These are phyloP conservation scores for Aporrectodea caliginosa DNA, from an alignment of 1,140 invertebrate species.

Conservation along the genomic window DNA sequence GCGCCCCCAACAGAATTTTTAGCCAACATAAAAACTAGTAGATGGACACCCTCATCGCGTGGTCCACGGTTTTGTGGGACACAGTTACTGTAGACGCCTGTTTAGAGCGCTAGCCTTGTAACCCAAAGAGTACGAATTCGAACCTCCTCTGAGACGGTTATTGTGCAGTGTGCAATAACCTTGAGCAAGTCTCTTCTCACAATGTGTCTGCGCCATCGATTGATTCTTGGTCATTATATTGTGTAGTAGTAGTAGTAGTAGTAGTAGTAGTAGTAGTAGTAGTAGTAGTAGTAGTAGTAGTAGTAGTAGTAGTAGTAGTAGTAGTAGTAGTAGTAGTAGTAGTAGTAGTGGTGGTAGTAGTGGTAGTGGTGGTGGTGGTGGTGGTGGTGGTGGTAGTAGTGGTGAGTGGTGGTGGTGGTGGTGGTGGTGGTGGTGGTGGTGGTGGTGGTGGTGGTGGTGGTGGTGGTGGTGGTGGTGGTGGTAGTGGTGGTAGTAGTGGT, in stretches of 20 bases:
- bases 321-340: not conserved
- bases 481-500: not conserved
- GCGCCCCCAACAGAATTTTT: too few species aligned
- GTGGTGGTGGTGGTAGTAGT: not conserved
- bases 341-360: not conserved
- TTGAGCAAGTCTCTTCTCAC: too few species aligned
- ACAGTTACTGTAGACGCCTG: too few species aligned
- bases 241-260: conserved; percentile 3
- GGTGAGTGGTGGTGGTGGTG: not conserved
- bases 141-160: too few species aligned
- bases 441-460: not conserved
- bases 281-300: conserved; percentile 2
- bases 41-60: too few species aligned
- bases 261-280: conserved; percentile 2
- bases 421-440: not conserved
- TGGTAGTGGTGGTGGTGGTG: not conserved
- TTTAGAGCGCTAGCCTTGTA: too few species aligned
- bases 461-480: not conserved
- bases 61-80: too few species aligned
- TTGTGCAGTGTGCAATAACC: too few species aligned
- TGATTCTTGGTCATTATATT: too few species aligned
- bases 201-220: too few species aligned
- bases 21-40: too few species aligned
- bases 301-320: conserved; percentile 3
- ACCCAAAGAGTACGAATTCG: too few species aligned